Base-by-base conservation (phyloP, 2,888 invertebrate species). In the Cataglyphis albicans region DNA sequence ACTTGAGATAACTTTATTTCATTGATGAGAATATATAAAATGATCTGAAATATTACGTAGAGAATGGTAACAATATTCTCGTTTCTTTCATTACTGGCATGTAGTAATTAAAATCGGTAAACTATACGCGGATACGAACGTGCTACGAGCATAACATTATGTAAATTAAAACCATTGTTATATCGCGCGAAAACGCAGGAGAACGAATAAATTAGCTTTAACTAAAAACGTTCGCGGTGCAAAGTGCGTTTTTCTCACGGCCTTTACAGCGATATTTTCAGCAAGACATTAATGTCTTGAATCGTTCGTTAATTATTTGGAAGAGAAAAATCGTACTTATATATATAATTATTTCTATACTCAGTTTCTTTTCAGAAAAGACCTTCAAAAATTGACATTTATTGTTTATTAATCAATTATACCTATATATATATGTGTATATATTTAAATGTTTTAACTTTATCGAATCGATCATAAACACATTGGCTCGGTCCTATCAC, bases 171-270 rank as follows among this genome's bases (percentile, higher is more conserved):
- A 12, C 21, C 44, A 35, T 68, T 72, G 44, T n/a, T 35, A n/a
- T 29, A 55, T 18, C 21, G 18, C 18, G 59, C 12, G 59, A 1
- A 35, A 68, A 44, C 32, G 10, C 44, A 52, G 1, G 38, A 65
- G n/a, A 25, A 6, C 57, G 32, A 70, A 21, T 78, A 70, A 68
- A 59, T 78, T 78, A 44, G 35, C 32, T 70, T 78, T 70, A 78
- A 70, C 44, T 59, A 1, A 65, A 55, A 10, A 57, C 18, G 44
- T 68, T 10, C 21, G 7, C 52, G 18, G 29, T 68, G 76, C 57
- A 70, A 57, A 59, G 41, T 68, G 70, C 70, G 44, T 15, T 68
- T 68, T 32, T 78, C 70, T 78, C 70, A 59, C 44, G 70, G 7
- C 5, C 41, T 32, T 57, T 21, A 38, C 3, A 12, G 18, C 18